Conservation (phyloP, 2,113 vertebrate species). For the Psittacus erithacus region DNA sequence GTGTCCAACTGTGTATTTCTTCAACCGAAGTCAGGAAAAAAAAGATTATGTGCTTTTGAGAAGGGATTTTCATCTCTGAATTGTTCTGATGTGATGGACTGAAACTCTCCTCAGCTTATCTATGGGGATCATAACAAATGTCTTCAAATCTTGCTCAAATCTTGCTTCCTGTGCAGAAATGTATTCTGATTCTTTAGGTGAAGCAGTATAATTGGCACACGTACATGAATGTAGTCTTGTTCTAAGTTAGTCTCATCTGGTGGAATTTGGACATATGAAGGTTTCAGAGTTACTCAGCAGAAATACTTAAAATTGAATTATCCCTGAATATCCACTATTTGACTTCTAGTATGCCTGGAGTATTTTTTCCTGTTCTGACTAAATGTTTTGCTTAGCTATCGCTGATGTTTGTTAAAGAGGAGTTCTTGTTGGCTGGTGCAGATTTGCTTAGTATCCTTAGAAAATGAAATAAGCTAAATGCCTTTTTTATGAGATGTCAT, state of each 20-base stretch:
- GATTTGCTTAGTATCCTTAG: background rate
- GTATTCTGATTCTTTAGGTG: background rate
- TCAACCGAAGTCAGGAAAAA: background rate
- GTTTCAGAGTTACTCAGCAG: background rate
- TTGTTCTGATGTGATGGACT: background rate
- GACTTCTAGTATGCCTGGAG: background rate
- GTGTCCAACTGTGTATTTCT: background rate
- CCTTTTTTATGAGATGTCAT: background rate
- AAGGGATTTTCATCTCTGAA: background rate
- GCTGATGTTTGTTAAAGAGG: background rate
- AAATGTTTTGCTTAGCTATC: background rate
- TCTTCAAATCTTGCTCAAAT: background rate
- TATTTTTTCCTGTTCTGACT: background rate
- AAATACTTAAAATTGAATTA: background rate
- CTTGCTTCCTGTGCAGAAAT: background rate
- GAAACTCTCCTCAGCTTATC: background rate
- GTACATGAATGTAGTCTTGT: background rate
- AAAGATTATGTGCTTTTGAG: background rate
- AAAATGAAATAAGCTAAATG: background rate
- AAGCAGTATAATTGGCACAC: background rate
- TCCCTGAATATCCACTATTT: background rate
- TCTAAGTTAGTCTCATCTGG: background rate
- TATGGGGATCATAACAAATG: background rate
- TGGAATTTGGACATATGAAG: background rate
- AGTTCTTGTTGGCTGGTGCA: background rate